phyloP scores from a whole-genome alignment of 37 sponge, comb jelly and placozoan genomes.

The Bolinopsis microptera region DNA sequence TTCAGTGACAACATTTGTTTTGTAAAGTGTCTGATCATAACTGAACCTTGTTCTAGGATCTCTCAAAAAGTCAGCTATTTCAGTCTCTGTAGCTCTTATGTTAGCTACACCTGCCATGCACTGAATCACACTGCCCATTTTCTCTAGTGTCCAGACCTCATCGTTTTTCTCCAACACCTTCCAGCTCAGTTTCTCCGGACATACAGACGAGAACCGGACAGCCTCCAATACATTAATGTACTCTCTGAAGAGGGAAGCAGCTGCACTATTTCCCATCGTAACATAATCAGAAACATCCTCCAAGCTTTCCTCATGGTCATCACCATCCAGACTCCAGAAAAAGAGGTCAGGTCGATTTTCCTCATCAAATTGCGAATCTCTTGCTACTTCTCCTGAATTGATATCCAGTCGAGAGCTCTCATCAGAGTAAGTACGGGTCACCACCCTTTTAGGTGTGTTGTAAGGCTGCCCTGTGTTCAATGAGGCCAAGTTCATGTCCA shows the following conservation, averaged over 20 bases:
- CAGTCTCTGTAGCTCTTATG: constrained; percentile 11
- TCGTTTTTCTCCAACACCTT: constrained; percentile 9
- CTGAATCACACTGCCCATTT: constrained; percentile 8
- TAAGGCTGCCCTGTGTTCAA: neutral
- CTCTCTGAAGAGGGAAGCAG: neutral
- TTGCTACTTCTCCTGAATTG: neutral
- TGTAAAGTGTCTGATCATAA: neutral
- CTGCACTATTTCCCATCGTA: constrained; percentile 28
- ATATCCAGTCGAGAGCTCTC: neutral
- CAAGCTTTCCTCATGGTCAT: neutral
- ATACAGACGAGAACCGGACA: neutral
- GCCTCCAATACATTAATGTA: constrained; percentile 31
- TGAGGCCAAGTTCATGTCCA: neutral
- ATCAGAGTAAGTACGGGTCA: neutral
- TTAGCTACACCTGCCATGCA: constrained; percentile 54
- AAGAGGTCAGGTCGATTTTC: neutral
- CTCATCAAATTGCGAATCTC: neutral
- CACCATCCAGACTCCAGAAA: neutral
- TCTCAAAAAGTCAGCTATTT: constrained; percentile 11
- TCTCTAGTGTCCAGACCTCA: constrained; percentile 36
- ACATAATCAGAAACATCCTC: neutral
- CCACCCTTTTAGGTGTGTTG: neutral
- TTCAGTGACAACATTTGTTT: neutral
- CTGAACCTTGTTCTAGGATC: constrained; percentile 18
- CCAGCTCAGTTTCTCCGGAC: constrained; percentile 40